Evolutionary conservation across 2,113 vertebrate species (phyloP).

Genomic region (Coptodon rendalli): DNA sequence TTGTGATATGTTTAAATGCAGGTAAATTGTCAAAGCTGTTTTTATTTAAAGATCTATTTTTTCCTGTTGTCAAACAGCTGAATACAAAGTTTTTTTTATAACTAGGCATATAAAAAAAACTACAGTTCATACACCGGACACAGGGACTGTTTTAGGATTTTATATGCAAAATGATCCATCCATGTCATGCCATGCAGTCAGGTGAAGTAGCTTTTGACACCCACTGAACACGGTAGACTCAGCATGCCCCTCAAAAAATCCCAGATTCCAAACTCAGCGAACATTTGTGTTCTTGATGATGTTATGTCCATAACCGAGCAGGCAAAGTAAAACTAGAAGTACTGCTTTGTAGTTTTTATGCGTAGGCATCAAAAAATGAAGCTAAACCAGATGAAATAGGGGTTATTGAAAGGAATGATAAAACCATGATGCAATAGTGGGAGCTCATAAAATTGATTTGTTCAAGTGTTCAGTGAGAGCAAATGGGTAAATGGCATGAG

Average conservation of each 20-base stretch:
- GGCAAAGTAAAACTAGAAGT: neutral
- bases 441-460: neutral
- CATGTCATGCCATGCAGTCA: neutral
- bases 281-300: neutral
- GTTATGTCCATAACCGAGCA: neutral
- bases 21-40: neutral
- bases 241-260: neutral
- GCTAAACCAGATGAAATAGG: neutral
- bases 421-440: neutral
- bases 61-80: neutral
- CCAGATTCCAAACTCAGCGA: neutral
- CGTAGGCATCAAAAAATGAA: neutral
- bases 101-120: neutral
- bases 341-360: neutral
- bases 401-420: neutral
- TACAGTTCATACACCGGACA: neutral
- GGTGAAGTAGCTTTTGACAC: neutral
- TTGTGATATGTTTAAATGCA: neutral
- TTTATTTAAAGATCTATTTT: neutral
- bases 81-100: neutral
- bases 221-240: neutral
- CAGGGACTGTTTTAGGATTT: neutral
- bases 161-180: neutral
- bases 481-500: neutral
- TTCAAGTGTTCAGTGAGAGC: neutral